phyloP scores from a whole-genome alignment of 2,888 invertebrate genomes.

The Meghimatium bilineatum region DNA sequence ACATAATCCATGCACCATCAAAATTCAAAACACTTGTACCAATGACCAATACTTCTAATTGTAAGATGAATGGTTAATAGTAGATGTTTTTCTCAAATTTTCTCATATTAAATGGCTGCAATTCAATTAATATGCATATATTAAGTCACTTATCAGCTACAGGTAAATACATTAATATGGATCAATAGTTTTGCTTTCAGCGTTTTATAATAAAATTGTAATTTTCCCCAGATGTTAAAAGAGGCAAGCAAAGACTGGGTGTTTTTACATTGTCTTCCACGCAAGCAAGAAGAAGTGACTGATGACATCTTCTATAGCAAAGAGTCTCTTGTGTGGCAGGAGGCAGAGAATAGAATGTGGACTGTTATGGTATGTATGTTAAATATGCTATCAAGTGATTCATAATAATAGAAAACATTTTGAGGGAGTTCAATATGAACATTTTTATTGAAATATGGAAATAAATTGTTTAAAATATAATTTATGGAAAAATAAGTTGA shows the following conservation, averaged over 20 bases:
- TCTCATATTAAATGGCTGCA: too few relatives aligned
- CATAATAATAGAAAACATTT: too few relatives aligned
- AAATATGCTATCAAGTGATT: too few relatives aligned
- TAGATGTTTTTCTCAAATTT: too few relatives aligned
- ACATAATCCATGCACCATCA: too few relatives aligned
- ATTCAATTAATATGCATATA: neutral
- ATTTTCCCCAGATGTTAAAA: conserved; percentile 57
- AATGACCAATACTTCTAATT: too few relatives aligned
- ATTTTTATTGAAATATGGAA: too few relatives aligned
- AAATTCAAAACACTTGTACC: too few relatives aligned
- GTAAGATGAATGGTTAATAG: too few relatives aligned
- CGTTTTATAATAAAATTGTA: neutral
- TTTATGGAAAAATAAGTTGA: too few relatives aligned
- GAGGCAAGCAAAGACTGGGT: conserved; percentile 60
- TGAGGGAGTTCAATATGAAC: too few relatives aligned
- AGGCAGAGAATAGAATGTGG: conserved; percentile 70
- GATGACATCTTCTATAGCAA: conserved; percentile 67
- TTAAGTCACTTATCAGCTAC: neutral
- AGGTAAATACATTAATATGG: neutral
- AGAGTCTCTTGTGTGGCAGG: conserved; percentile 68
- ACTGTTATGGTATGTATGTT: conserved; percentile 53
- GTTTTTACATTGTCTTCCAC: conserved; percentile 70
- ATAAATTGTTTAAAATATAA: too few relatives aligned
- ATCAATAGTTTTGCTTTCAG: neutral
- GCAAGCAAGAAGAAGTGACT: conserved; percentile 66